A percentile compares a stretch with the other conserved stretches of the same genome.
Conservation (phyloP, 2,888 invertebrate genomes). For the Oxyteleia sp. region DNA sequence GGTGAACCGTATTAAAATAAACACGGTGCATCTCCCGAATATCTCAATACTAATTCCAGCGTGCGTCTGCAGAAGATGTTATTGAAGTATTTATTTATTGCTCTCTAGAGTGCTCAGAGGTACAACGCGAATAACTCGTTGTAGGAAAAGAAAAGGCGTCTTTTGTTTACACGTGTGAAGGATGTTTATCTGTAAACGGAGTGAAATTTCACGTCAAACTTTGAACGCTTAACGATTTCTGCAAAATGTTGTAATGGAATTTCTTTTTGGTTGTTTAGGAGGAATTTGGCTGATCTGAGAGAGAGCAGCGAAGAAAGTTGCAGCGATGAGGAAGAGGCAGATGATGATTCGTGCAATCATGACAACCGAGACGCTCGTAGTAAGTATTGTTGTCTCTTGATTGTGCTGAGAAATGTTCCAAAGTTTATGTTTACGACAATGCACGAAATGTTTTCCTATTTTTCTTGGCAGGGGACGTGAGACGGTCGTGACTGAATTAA, state of each 20-base stretch:
- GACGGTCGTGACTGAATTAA: conserved; percentile 12
- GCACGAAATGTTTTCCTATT: conserved; percentile 32
- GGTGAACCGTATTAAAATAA: conserved; percentile 51
- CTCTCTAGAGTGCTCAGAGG: conserved; percentile 37
- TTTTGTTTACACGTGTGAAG: not conserved
- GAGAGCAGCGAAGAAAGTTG: conserved; percentile 72
- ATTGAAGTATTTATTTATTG: conserved; percentile 64
- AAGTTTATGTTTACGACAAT: conserved; percentile 37
- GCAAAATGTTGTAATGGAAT: not conserved
- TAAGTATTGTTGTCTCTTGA: conserved; percentile 49
- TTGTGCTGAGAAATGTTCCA: conserved; percentile 2
- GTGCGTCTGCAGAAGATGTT: conserved; percentile 55
- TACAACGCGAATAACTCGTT: conserved; percentile 3
- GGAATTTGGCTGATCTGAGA: conserved; percentile 64
- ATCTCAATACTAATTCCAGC: conserved; percentile 34
- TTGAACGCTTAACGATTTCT: too few relatives aligned
- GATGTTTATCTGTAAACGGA: not conserved
- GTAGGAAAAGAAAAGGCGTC: conserved; percentile 8
- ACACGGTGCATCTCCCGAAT: conserved; percentile 45
- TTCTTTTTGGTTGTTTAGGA: conserved; percentile 52
- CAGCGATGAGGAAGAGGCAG: conserved; percentile 72
- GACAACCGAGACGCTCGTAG: conserved; percentile 54
- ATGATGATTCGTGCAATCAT: conserved; percentile 58
- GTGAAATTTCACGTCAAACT: not conserved
- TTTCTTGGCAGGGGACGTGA: conserved; percentile 42